Base-by-base conservation (phyloP, 2,113 vertebrate species). In the Terrapene triunguis region DNA sequence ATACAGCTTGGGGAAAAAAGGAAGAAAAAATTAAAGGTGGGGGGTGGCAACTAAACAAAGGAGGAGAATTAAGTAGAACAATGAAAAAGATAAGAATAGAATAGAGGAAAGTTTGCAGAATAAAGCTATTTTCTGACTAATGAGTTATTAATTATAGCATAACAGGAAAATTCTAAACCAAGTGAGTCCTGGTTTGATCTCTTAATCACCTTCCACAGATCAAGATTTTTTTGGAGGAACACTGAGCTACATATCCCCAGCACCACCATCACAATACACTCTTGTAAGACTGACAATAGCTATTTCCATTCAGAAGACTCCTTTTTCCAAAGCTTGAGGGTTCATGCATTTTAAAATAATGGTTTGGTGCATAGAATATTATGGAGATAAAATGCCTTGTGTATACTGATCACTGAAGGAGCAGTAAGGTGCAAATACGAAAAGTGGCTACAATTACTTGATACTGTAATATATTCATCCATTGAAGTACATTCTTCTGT, bases 131-230 rank as follows among this genome's bases (percentile, higher is more conserved):
- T 88, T 1, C 29, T 84, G 50, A 82, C 11, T 42, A 83, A 80
- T 51, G 14, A 9, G 84, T 14, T 76, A 89, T 44, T 59, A 76
- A 89, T 35, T 83, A 14, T 14, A 85, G 51, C 25, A 42, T 14
- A 87, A 53, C 11, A 79, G 72, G 19, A 86, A 74, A 16, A 51
- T 85, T 0, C 0, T 72, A n/a, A 87, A 2, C 16, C 47, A 50
- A 35, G 38, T 44, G 25, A 94, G 44, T 29, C 83, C 19, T 80
- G 84, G 10, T 62, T 92, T 89, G 50, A 92, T 74, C 21, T 87
- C 42, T 82, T 32, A 80, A 42, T n/a, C 35, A 59, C 76, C 16
- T 90, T 95, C 85, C 82, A 78, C 32, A 80, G 42, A 79, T 51
- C 1, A 3, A 76, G 27, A n/a, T 27, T 78, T 51, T 81, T 82